Conservation (phyloP, 2,797 vertebrate species). For the Acanthurus lineatus region DNA sequence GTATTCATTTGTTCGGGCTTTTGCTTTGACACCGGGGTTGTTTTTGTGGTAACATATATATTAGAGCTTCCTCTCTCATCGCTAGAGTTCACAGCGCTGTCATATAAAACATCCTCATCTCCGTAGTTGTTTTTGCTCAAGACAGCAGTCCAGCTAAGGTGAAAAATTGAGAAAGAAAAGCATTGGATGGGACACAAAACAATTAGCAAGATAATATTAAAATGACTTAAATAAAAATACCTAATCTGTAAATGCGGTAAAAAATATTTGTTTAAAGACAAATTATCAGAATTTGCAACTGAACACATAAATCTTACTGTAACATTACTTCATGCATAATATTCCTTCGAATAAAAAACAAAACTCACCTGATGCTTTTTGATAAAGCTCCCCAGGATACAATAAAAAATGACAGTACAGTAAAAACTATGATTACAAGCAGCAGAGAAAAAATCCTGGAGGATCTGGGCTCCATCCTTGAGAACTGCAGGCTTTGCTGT, state of each 20-base stretch:
- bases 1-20: neutral
- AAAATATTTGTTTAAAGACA: neutral
- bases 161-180: neutral
- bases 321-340: too few species aligned
- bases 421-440: neutral
- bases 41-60: neutral
- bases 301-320: neutral
- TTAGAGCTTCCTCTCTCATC: neutral
- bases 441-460: conserved; percentile 9
- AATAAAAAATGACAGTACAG: neutral
- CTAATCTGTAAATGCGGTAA: neutral
- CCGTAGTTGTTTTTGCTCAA: neutral
- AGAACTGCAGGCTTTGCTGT: neutral
- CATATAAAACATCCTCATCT: accelerated
- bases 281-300: neutral
- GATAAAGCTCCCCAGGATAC: conserved; percentile 17
- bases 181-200: neutral
- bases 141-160: conserved; percentile 16
- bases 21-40: neutral
- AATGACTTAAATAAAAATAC: neutral
- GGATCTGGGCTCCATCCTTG: conserved; percentile 27
- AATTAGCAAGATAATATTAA: neutral
- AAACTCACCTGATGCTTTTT: conserved; percentile 43
- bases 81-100: accelerated
- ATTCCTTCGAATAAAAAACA: neutral